Percentiles rank a stretch among this genome's conserved stretches.
phyloP scores from a whole-genome alignment of 2,888 invertebrate genomes.

The Cremastinae sp. region DNA sequence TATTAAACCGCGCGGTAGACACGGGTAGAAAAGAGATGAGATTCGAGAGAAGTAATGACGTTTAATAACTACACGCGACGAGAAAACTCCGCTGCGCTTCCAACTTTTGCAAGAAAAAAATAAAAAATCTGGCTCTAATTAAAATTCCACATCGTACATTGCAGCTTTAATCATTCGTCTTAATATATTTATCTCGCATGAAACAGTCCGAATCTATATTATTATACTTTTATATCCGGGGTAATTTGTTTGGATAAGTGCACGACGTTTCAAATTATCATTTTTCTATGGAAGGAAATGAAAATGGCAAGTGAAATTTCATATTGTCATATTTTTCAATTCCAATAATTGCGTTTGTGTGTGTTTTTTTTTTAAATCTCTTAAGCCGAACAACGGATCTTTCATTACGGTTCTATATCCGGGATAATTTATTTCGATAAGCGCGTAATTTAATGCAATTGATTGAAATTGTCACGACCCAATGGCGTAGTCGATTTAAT shows the following conservation, averaged over 20 bases:
- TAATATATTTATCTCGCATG: too few species aligned
- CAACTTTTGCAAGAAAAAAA: slow-evolving; percentile 42
- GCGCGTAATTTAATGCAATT: neutral
- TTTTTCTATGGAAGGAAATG: too few species aligned
- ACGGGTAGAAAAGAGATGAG: slow-evolving; percentile 52
- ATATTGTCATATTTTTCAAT: too few species aligned
- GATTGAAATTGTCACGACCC: slow-evolving; percentile 12
- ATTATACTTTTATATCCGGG: neutral
- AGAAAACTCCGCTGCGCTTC: slow-evolving; percentile 45
- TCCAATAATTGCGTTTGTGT: too few species aligned
- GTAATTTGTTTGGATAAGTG: neutral
- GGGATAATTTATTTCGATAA: neutral
- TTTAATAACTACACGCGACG: slow-evolving; percentile 59
- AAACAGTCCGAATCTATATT: too few species aligned
- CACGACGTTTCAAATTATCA: too few species aligned
- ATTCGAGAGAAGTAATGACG: slow-evolving; percentile 58
- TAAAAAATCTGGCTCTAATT: neutral
- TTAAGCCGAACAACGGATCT: too few species aligned
- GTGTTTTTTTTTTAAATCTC: too few species aligned
- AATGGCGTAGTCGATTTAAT: slow-evolving; percentile 9
- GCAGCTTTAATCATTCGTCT: neutral
- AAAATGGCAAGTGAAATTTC: too few species aligned
- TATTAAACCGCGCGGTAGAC: slow-evolving; percentile 38
- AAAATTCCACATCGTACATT: neutral
- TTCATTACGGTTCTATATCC: neutral